phyloP scores from a whole-genome alignment of 2,797 vertebrate species.

The Limnodromus scolopaceus region DNA sequence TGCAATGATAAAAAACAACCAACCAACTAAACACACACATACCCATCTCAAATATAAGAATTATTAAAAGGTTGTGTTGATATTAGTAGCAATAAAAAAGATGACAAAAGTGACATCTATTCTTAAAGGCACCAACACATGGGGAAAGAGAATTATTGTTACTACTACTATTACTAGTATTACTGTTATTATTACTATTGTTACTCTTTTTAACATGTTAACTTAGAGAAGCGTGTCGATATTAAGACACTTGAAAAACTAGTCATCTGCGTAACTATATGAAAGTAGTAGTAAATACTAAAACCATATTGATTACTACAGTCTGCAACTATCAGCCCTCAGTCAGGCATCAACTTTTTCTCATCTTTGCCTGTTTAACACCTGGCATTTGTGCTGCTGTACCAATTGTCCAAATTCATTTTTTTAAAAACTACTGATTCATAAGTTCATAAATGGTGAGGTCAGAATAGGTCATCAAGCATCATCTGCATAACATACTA shows the following conservation, averaged over 20 bases:
- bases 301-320: not conserved
- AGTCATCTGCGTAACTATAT: not conserved
- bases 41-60: not conserved
- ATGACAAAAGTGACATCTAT: not conserved
- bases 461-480: not conserved
- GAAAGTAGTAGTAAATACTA: not conserved
- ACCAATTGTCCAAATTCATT: not conserved
- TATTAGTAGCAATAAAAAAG: not conserved
- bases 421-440: not conserved
- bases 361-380: not conserved
- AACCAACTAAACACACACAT: not conserved
- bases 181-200: not conserved
- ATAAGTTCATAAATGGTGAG: not conserved
- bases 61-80: not conserved
- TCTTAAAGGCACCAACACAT: not conserved
- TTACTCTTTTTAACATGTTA: not conserved
- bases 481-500: not conserved
- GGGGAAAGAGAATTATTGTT: not conserved
- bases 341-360: not conserved
- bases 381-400: not conserved
- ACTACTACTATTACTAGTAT: not conserved
- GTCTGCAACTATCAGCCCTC: not conserved
- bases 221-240: not conserved
- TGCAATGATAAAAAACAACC: not conserved
- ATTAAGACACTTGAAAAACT: not conserved